Conservation (phyloP, 2,888 invertebrate genomes). For the Cryptus armator region DNA sequence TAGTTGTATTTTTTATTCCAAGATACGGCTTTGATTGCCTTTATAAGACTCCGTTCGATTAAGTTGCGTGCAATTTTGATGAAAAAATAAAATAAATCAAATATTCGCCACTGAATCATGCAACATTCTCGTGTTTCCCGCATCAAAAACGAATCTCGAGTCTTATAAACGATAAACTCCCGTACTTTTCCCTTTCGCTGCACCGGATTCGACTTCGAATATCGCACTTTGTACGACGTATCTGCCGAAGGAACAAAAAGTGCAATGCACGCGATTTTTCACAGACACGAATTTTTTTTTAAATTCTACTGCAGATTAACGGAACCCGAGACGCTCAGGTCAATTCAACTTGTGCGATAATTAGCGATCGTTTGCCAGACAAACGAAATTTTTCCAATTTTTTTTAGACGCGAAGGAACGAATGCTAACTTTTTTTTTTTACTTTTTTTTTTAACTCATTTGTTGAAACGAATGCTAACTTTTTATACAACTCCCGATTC, state of each 20-base stretch:
- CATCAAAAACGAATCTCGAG: not conserved
- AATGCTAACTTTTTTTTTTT: too few relatives aligned
- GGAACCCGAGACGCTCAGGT: not conserved
- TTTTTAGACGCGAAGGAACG: not conserved
- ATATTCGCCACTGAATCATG: too few relatives aligned
- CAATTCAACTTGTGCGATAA: not conserved
- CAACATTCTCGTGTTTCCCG: not conserved
- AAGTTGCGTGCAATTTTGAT: not conserved
- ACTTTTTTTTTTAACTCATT: too few relatives aligned
- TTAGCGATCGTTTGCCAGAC: not conserved
- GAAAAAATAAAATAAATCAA: not conserved
- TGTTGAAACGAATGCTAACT: not conserved
- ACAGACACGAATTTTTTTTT: conserved; percentile 6
- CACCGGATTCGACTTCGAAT: not conserved
- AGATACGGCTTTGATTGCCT: not conserved
- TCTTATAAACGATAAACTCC: not conserved
- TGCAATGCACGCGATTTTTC: not conserved
- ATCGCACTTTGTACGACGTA: not conserved
- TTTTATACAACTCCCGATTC: too few relatives aligned
- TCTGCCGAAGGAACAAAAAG: conserved; percentile 3
- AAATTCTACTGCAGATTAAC: not conserved
- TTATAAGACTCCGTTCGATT: not conserved
- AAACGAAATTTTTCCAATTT: not conserved
- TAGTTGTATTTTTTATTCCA: not conserved
- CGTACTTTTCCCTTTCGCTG: not conserved